Evolutionary conservation across 2,113 vertebrate genomes (phyloP).

Genomic region (Poicephalus gulielmi): DNA sequence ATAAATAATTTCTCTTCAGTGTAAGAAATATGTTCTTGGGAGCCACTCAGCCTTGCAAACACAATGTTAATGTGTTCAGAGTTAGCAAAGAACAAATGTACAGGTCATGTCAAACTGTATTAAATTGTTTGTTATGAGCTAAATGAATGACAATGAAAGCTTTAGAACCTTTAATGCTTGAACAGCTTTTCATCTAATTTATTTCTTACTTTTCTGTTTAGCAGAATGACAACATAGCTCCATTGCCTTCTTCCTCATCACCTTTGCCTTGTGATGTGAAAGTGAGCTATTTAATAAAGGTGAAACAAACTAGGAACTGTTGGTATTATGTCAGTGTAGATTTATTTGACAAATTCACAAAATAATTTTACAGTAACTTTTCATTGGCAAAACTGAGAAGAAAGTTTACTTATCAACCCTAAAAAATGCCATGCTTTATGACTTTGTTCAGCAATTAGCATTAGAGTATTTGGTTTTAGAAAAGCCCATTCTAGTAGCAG

Average conservation of each 20-base stretch:
- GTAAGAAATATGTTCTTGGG: background rate
- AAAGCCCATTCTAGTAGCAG: accelerated
- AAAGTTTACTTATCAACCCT: background rate
- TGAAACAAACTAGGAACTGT: background rate
- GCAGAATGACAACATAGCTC: background rate
- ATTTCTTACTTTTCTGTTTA: slow-evolving; percentile 12
- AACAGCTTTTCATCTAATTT: slow-evolving; percentile 52
- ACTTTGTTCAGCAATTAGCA: background rate
- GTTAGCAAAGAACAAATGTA: slow-evolving; percentile 3
- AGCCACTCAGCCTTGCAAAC: slow-evolving; percentile 13
- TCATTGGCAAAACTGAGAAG: background rate
- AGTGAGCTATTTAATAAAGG: background rate
- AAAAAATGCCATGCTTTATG: background rate
- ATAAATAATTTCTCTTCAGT: background rate
- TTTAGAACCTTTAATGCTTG: slow-evolving; percentile 27
- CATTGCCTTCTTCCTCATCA: background rate
- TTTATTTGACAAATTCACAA: background rate
- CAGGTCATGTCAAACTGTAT: slow-evolving; percentile 49
- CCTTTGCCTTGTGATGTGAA: background rate
- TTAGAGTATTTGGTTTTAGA: background rate
- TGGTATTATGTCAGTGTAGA: background rate
- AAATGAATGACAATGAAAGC: slow-evolving; percentile 63
- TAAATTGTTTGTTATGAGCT: slow-evolving; percentile 54
- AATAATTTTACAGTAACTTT: background rate
- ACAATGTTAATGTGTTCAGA: slow-evolving; percentile 27